Conservation (phyloP, 1,140 invertebrate genomes). For the Archegozetes longisetosus region DNA sequence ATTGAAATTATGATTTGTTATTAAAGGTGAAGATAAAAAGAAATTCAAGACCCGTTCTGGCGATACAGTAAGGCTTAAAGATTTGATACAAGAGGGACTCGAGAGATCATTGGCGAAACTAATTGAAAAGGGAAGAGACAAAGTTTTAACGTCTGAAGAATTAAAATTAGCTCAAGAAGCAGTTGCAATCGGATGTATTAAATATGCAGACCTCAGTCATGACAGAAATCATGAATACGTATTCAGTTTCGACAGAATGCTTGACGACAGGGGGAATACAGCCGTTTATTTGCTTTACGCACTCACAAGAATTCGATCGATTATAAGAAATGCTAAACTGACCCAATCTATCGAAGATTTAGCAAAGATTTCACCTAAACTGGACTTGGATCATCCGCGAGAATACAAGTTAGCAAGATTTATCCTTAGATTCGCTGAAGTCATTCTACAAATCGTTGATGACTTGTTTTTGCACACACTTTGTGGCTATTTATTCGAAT, state of each 20-base stretch:
- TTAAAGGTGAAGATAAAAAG: constrained; percentile 39
- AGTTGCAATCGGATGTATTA: constrained; percentile 95
- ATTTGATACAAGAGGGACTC: constrained; percentile 80
- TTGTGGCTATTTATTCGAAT: constrained; percentile 91
- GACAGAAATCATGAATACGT: constrained; percentile 88
- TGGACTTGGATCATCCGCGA: constrained; percentile 58
- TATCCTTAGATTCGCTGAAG: constrained; percentile 56
- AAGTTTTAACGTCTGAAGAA: constrained; percentile 62
- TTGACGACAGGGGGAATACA: constrained; percentile 97
- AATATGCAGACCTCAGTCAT: constrained; percentile 91
- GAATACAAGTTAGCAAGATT: constrained; percentile 90
- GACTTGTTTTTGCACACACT: constrained; percentile 74
- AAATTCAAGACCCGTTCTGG: constrained; percentile 98
- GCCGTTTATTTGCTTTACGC: constrained; percentile 95
- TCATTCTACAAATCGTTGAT: constrained; percentile 61
- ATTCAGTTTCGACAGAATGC: constrained; percentile 97
- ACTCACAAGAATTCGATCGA: constrained; percentile 74
- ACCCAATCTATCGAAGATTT: constrained; percentile 2
- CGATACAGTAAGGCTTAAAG: constrained; percentile 74
- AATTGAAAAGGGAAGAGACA: constrained; percentile 73
- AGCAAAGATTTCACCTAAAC: background rate
- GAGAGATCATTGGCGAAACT: constrained; percentile 54
- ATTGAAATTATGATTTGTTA: constrained; percentile 17
- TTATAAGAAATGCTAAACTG: constrained; percentile 23
- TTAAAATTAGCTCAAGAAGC: constrained; percentile 66